Evolutionary conservation across 2,797 vertebrate genomes (phyloP).

Genomic region (Atherinosoma microstoma): DNA sequence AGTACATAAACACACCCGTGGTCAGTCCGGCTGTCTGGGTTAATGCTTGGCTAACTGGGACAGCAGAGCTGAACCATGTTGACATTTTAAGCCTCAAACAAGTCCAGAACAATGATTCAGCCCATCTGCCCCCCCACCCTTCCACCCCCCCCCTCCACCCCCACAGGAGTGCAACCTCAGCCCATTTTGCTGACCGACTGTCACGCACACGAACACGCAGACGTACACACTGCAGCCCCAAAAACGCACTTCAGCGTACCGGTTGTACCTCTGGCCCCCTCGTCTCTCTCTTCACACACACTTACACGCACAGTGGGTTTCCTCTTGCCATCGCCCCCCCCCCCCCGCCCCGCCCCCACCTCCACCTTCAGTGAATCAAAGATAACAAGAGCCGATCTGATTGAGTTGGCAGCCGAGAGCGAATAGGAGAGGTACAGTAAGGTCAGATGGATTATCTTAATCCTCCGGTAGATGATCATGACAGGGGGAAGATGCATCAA

Average conservation of each 20-base stretch:
- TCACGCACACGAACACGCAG: slow-evolving; percentile 32
- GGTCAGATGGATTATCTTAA: slow-evolving; percentile 81
- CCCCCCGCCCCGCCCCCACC: slow-evolving; percentile 8
- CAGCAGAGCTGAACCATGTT: slow-evolving; percentile 83
- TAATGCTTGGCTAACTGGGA: slow-evolving; percentile 84
- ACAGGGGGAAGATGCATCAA: slow-evolving; percentile 70
- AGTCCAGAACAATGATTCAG: slow-evolving; percentile 84
- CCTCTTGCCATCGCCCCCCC: slow-evolving; percentile 40
- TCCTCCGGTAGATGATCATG: slow-evolving; percentile 74
- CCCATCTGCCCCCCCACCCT: slow-evolving; percentile 59
- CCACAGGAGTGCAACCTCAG: slow-evolving; percentile 75
- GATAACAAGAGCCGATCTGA: slow-evolving; percentile 75
- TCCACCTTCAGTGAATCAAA: slow-evolving; percentile 71
- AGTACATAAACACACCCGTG: slow-evolving; percentile 74
- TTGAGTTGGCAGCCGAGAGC: slow-evolving; percentile 72
- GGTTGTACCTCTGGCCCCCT: slow-evolving; percentile 30
- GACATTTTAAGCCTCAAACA: slow-evolving; percentile 84
- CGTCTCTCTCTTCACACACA: slow-evolving; percentile 54
- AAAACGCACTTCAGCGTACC: slow-evolving; percentile 60
- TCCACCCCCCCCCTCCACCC: slow-evolving; percentile 9
- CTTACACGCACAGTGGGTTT: slow-evolving; percentile 55
- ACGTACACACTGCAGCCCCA: slow-evolving; percentile 48
- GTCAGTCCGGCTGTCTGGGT: slow-evolving; percentile 83
- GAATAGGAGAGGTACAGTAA: slow-evolving; percentile 76
- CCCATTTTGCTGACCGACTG: slow-evolving; percentile 70